Evolutionary conservation across 2,888 invertebrate species (phyloP).

Genomic region (Melikaiella ostensackeni): DNA sequence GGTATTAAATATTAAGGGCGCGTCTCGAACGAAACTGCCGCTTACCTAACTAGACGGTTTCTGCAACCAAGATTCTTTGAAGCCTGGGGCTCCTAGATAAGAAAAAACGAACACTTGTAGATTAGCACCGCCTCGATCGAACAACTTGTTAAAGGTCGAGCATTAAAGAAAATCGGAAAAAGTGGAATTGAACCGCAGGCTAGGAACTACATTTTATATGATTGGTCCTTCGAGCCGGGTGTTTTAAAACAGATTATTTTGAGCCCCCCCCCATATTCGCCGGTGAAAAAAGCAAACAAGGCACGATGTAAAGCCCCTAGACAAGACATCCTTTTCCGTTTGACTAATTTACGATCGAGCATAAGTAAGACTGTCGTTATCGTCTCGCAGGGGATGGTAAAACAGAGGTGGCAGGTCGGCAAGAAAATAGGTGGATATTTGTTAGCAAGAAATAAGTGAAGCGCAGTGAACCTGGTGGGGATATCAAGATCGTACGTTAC

Average conservation of each 20-base stretch:
- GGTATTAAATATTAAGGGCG: conserved; percentile 69
- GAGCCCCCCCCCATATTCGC: not conserved
- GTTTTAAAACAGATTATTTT: not conserved
- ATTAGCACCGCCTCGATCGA: not conserved
- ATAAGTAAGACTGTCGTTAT: not conserved
- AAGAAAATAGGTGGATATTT: conserved; percentile 46
- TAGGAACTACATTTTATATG: no score
- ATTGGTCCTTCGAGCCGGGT: not conserved
- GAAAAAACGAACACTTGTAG: not conserved
- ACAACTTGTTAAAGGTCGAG: not conserved
- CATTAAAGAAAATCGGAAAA: not conserved
- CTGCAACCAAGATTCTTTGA: not conserved
- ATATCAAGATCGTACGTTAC: conserved; percentile 74
- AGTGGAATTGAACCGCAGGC: not conserved
- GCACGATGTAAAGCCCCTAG: no score
- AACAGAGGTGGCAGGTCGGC: conserved; percentile 10
- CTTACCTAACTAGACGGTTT: conserved; percentile 52
- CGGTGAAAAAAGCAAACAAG: not conserved
- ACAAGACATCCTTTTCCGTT: not conserved
- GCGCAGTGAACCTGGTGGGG: conserved; percentile 57
- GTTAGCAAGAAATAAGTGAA: conserved; percentile 43
- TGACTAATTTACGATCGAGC: not conserved
- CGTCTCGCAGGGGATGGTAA: not conserved
- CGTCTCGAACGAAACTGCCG: conserved; percentile 50
- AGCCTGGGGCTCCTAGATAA: not conserved